A percentile compares a stretch with the other conserved stretches of the same genome.
Conservation (phyloP, 2,888 invertebrate species). For the Gandaritis pyraliata region DNA sequence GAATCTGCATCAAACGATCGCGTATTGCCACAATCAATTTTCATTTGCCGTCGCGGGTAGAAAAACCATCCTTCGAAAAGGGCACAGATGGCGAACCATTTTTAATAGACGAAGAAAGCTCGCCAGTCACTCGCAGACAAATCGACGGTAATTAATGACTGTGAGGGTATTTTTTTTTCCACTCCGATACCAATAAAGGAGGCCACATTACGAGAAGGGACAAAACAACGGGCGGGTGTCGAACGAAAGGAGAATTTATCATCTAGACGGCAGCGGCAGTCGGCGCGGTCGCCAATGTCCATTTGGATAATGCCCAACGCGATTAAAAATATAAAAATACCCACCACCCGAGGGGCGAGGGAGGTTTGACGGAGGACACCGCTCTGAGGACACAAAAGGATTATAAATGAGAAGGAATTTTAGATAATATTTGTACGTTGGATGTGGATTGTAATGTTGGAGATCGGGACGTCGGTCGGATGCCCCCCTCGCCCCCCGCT, state of each 20-base stretch:
- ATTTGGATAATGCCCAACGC: slow-evolving; percentile 85
- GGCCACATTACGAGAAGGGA: slow-evolving; percentile 72
- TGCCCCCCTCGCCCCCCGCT: slow-evolving; percentile 43
- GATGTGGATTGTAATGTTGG: slow-evolving; percentile 83
- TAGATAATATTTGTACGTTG: slow-evolving; percentile 85
- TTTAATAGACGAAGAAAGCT: slow-evolving; percentile 78
- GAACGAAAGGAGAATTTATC: slow-evolving; percentile 84
- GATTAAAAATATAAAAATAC: slow-evolving; percentile 85
- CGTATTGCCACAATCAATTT: slow-evolving; percentile 79
- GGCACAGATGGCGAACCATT: slow-evolving; percentile 67
- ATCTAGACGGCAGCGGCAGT: slow-evolving; percentile 80
- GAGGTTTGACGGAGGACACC: slow-evolving; percentile 82
- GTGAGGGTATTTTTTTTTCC: slow-evolving; percentile 69
- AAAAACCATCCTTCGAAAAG: slow-evolving; percentile 53
- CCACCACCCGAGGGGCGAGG: slow-evolving; percentile 59
- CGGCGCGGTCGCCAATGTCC: slow-evolving; percentile 81
- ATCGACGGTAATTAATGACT: slow-evolving; percentile 81
- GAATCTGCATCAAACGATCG: slow-evolving; percentile 76
- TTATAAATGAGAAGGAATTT: slow-evolving; percentile 86
- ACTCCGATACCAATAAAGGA: slow-evolving; percentile 74
- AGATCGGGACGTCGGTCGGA: slow-evolving; percentile 60
- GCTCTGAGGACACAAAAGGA: slow-evolving; percentile 85
- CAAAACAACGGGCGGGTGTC: slow-evolving; percentile 80
- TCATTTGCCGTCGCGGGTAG: slow-evolving; percentile 42
- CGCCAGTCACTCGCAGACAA: slow-evolving; percentile 79